These are phyloP conservation scores for Melinaea menophilus DNA, from an alignment of 2,888 invertebrate species.

Conservation along the genomic window DNA sequence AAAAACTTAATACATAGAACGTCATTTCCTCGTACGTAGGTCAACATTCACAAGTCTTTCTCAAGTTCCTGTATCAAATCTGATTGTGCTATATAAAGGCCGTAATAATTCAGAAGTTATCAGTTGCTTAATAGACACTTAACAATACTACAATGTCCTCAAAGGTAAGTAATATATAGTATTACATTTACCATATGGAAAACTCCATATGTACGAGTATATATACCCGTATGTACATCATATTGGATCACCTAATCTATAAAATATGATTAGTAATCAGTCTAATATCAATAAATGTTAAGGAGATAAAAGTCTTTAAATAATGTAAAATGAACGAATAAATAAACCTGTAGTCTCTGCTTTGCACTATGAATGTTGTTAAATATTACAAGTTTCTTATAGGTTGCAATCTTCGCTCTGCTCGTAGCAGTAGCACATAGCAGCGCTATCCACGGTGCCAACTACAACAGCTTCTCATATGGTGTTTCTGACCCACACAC, in stretches of 20 bases:
- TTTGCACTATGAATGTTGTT: neutral
- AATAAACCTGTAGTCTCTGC: too few relatives aligned
- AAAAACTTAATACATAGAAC: neutral
- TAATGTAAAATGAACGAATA: too few relatives aligned
- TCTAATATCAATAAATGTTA: too few relatives aligned
- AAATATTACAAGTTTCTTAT: slow-evolving; percentile 37
- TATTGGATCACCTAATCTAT: too few relatives aligned
- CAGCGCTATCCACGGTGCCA: slow-evolving; percentile 58
- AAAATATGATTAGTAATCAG: too few relatives aligned
- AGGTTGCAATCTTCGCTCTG: slow-evolving; percentile 67
- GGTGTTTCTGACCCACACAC: slow-evolving; percentile 72
- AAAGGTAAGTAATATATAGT: neutral
- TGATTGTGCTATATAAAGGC: slow-evolving; percentile 1
- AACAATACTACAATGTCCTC: slow-evolving; percentile 3
- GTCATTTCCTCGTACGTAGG: slow-evolving; percentile 4
- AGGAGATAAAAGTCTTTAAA: neutral
- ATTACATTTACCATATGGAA: too few relatives aligned
- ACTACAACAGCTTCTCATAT: slow-evolving; percentile 67
- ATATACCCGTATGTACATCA: too few relatives aligned
- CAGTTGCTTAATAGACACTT: neutral
- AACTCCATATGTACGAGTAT: too few relatives aligned
- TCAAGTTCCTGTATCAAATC: slow-evolving; percentile 4
- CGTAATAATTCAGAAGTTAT: neutral
- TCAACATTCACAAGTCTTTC: slow-evolving; percentile 5
- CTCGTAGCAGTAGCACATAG: slow-evolving; percentile 61